Base-by-base conservation (phyloP, 2,113 vertebrate genomes). In the Mohoua ochrocephala region DNA sequence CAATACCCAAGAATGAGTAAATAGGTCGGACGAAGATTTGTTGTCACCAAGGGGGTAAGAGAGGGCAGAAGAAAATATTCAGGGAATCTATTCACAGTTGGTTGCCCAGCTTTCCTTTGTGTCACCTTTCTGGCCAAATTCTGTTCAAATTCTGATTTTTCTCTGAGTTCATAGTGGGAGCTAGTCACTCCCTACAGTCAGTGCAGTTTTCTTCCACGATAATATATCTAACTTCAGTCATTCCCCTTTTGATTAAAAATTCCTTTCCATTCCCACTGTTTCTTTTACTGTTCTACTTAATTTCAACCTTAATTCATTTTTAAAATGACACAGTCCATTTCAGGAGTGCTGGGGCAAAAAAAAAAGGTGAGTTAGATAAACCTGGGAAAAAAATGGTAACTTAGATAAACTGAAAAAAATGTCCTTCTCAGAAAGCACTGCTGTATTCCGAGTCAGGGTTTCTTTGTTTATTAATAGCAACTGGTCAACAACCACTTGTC, bases 391-490 rank as follows among this genome's bases (percentile, higher is more conserved):
- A 28, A 45, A 28, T 1, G 1, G 3, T 54, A 61, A 17, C 19
- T 80, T 77, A 73, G 31, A 74, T 57, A 81, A 86, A 84, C 9
- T 47, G 23, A 14, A 42, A 84, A 69, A 91, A 84, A 71, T 4
- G 1, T 8, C 28, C 10, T 84, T 70, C 65, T 86, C 53, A 64
- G 52, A 84, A 84, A 93, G 30, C 16, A 41, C 23, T 56, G 16
- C 41, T 75, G 14, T 27, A 54, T 27, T 60, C 23, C 0, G 0
- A 64, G 26, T 57, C 24, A 63, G 10, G 6, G 13, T 71, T 81
- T 84, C 71, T 93, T 88, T 71, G 68, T 94, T 95, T 94, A 92
- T 89, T 75, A 81, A 87, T 71, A 91, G 83, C 79, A 89, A 35
- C 19, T 65, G 61, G 52, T 87, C 80, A 92, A 81, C 56, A 91